These are phyloP conservation scores for Eretmocerus hayati DNA, from an alignment of 2,888 invertebrate genomes.

Conservation along the genomic window DNA sequence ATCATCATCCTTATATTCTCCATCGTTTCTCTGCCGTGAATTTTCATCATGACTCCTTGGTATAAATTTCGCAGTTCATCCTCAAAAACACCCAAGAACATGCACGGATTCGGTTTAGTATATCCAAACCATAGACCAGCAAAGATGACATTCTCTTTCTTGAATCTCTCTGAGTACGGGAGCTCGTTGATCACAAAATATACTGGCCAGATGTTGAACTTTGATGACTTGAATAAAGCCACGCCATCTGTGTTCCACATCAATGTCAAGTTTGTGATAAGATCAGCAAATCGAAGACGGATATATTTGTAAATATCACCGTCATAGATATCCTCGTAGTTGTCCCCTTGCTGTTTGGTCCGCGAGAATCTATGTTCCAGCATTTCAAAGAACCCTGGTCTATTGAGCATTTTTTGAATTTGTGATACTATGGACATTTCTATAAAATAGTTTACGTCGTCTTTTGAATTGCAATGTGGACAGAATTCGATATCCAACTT, in stretches of 20 bases:
- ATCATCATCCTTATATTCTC: no score
- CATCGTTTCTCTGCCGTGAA: no score
- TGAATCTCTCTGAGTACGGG: background rate
- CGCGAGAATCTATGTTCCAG: background rate
- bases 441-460: background rate
- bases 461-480: background rate
- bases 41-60: no score
- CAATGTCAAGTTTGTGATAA: constrained; percentile 1
- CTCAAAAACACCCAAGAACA: background rate
- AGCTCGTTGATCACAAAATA: background rate
- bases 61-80: constrained; percentile 1
- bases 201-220: constrained; percentile 7
- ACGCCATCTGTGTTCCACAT: constrained; percentile 4
- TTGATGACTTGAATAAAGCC: background rate
- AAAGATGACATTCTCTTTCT: constrained; percentile 4
- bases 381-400: background rate
- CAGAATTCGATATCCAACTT: background rate
- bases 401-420: background rate
- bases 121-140: constrained; percentile 5
- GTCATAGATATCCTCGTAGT: background rate
- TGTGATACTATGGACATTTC: background rate
- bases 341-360: background rate
- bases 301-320: background rate
- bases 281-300: no score
- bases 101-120: background rate